These are phyloP conservation scores for Nomada fucata DNA, from an alignment of 2,888 invertebrate genomes.

Conservation along the genomic window DNA sequence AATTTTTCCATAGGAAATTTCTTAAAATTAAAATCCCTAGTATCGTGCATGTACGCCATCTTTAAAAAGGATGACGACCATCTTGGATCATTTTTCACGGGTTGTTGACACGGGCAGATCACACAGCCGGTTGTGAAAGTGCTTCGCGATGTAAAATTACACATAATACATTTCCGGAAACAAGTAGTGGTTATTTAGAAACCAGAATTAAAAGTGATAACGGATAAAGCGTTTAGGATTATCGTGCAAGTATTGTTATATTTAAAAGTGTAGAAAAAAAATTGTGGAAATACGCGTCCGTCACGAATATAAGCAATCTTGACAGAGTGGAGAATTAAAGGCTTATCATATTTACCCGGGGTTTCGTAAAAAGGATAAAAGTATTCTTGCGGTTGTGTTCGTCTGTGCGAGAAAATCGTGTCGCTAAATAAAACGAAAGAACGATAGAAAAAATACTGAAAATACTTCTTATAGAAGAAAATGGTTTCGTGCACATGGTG, in stretches of 20 bases:
- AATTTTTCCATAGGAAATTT: background rate
- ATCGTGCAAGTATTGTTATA: conserved; percentile 28
- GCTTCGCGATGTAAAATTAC: conserved; percentile 74
- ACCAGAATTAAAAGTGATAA: conserved; percentile 43
- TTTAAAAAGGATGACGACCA: conserved; percentile 71
- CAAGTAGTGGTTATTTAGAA: conserved; percentile 50
- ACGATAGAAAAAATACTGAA: conserved; percentile 36
- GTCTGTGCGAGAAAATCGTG: conserved; percentile 18
- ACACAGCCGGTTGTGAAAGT: conserved; percentile 81
- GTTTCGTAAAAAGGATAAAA: conserved; percentile 5
- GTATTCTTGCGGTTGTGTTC: conserved; percentile 22
- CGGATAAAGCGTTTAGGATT: conserved; percentile 28
- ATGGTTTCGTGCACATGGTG: conserved; percentile 80
- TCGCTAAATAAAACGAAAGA: conserved; percentile 8
- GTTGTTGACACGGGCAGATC: conserved; percentile 81
- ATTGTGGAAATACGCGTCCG: conserved; percentile 75
- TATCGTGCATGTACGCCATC: conserved; percentile 63
- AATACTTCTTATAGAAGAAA: conserved; percentile 54
- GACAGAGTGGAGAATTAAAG: conserved; percentile 55
- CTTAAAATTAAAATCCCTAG: conserved; percentile 60
- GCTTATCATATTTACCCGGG: conserved; percentile 28
- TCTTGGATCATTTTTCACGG: conserved; percentile 80
- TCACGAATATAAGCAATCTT: conserved; percentile 69
- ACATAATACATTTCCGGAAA: conserved; percentile 57
- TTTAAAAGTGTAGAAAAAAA: conserved; percentile 62